Base-by-base conservation (phyloP, 1,140 invertebrate genomes). In the Heterodera carotae region DNA sequence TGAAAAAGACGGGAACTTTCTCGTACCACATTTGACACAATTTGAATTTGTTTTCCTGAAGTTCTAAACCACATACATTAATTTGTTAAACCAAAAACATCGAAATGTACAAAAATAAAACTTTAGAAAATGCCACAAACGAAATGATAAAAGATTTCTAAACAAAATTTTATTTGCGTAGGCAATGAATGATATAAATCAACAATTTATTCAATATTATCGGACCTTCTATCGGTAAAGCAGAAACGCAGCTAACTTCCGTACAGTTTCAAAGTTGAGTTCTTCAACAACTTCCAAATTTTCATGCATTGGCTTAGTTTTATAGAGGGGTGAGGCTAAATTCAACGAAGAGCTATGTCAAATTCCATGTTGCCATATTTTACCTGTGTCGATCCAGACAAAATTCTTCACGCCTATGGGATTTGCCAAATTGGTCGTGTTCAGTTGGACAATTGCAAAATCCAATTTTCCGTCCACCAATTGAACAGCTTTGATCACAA, bases 351-450 rank as follows among this genome's bases (percentile, higher is more conserved):
- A 80, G 22, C 27, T 68, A 12, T 7, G n/a, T 12, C n/a, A n/a
- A n/a, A n/a, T 2, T 31, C n/a, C 18, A 5, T 0, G n/a, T 34
- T 18, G 5, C 25, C 6, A 5, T 22, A 2, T 36, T 34, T 43
- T 43, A 83, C 85, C 83, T 80, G 82, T 82, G 34, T 87, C 77
- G 7, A 83, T 36, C 85, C 85, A 87, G 12, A 81, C 84, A 73
- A 86, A 62, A 73, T 87, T 86, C 69, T 87, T 86, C 25, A 81
- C 69, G 3, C 60, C 73, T 15, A 75, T 53, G 29, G 25, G 29
- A 34, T 81, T 78, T 7, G 36, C 48, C 25, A 85, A 53, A 69
- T 87, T 77, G 8, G 85, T 39, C 25, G 79, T 86, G 68, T 86
- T 86, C 66, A 86, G 33, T 69, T 86, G 85, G 18, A 86, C 69